Evolutionary conservation across 2,797 vertebrate species (phyloP), one percentile per base, ranked within the genome.

Genomic region (Rhinoraja longicauda): DNA sequence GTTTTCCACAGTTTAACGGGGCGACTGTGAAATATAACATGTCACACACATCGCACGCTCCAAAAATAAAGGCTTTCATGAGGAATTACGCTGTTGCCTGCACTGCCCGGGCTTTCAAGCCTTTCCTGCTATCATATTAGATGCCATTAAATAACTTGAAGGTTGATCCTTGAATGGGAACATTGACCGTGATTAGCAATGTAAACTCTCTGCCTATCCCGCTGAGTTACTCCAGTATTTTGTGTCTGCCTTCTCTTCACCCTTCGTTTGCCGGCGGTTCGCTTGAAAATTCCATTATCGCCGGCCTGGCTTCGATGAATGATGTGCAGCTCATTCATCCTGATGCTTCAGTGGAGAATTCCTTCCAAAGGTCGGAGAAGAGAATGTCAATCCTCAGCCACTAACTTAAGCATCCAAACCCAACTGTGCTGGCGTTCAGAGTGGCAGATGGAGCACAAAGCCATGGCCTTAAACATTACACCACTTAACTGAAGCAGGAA

Each of bases 1-100:
- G 84, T 36, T 67, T 64, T 32, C 84, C 17, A 32, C n/a, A n/a
- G 57, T 64, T 32, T 32, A 86, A 86, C 29, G 62, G 57, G 26
- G 29, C 26, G 82, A 86, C 82, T 86, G 82, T 86, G 82, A 86
- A 86, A 64, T n/a, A 86, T n/a, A 64, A 62, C 29, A 86, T 62
- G 82, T 86, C 82, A 64, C 13, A 64, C 57, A 45, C 82, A 8
- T 32, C 32, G 13, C 59, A 21, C 59, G 24, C 81, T 53, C 53
- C 19, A 36, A 88, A 67, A 9, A 88, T 88, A 64, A 64, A 36
- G n/a, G 17, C 64, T 88, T 88, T 67, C 57, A 8, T 32, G 21
- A 67, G 62, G 62, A 88, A 88, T 21, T 21, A 67, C 4, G 62
- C 3, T 45, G 0, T 67, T 32, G 59, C 6, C 62, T 53, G 59